Conservation (phyloP, 1,140 invertebrate species). For the Vanessa atalanta region DNA sequence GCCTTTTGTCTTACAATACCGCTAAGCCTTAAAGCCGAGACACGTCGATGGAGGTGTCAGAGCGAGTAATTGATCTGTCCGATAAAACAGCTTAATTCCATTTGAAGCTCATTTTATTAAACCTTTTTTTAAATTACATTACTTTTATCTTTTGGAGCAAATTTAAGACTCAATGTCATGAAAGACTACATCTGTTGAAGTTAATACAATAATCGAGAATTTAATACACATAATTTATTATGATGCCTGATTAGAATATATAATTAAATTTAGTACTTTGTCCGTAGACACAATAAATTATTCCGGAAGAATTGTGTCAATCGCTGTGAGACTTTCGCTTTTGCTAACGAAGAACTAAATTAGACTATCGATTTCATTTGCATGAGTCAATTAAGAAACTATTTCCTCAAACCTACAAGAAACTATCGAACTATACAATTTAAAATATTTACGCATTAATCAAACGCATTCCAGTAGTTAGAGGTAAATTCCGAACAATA, state of each 20-base stretch:
- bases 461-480: constrained; percentile 1
- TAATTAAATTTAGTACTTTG: neutral
- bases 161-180: neutral
- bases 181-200: neutral
- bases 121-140: constrained; percentile 13
- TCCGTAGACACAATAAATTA: constrained; percentile 7
- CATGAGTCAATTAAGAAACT: constrained; percentile 41
- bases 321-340: constrained; percentile 32
- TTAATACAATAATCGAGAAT: no score
- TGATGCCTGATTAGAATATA: no score
- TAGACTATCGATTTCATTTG: constrained; percentile 41
- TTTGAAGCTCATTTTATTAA: constrained; percentile 28
- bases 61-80: constrained; percentile 59
- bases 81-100: constrained; percentile 56
- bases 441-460: constrained; percentile 12
- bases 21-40: constrained; percentile 32
- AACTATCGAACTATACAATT: neutral
- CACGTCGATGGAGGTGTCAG: constrained; percentile 47
- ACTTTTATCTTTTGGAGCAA: constrained; percentile 11
- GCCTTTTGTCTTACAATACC: constrained; percentile 20
- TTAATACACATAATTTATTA: no score
- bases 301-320: constrained; percentile 32
- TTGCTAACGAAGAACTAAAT: constrained; percentile 36
- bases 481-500: constrained; percentile 1
- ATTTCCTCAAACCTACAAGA: constrained; percentile 11